Conservation (phyloP, 2,113 vertebrate genomes). For the Limanda limanda region DNA sequence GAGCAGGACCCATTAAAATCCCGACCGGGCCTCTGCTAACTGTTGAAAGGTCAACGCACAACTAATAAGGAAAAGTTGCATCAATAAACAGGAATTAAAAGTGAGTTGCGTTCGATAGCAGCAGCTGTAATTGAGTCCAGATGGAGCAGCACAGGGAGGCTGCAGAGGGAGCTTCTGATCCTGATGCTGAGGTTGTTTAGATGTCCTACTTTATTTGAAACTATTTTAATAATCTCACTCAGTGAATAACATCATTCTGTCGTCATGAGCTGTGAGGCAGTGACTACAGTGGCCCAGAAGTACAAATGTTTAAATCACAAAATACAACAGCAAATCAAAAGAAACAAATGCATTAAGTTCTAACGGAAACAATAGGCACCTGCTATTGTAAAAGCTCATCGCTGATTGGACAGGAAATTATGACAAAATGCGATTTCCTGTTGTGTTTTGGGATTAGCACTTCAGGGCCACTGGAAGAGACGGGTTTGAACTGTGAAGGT, state of each 20-base stretch:
- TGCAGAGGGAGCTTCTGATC: neutral
- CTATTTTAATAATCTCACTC: neutral
- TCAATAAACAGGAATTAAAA: constrained; percentile 66
- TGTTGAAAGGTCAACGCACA: constrained; percentile 72
- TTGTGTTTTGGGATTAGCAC: no score
- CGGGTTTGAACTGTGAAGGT: neutral
- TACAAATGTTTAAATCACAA: neutral
- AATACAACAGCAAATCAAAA: neutral
- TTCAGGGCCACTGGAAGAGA: no score
- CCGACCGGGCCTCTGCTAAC: constrained; percentile 55
- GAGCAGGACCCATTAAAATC: constrained; percentile 40
- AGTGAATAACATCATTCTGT: neutral
- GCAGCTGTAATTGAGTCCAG: constrained; percentile 61
- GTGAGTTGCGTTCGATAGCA: constrained; percentile 52
- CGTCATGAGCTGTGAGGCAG: neutral
- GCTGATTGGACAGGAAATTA: no score
- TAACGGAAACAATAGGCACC: no score
- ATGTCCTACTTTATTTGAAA: neutral
- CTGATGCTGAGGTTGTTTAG: neutral
- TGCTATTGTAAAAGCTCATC: no score
- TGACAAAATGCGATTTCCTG: no score
- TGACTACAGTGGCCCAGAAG: neutral
- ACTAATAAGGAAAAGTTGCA: constrained; percentile 66
- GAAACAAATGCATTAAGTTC: no score
- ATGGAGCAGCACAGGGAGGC: constrained; percentile 36